phyloP scores from a whole-genome alignment of 2,797 vertebrate species.

The Momotus momota region DNA sequence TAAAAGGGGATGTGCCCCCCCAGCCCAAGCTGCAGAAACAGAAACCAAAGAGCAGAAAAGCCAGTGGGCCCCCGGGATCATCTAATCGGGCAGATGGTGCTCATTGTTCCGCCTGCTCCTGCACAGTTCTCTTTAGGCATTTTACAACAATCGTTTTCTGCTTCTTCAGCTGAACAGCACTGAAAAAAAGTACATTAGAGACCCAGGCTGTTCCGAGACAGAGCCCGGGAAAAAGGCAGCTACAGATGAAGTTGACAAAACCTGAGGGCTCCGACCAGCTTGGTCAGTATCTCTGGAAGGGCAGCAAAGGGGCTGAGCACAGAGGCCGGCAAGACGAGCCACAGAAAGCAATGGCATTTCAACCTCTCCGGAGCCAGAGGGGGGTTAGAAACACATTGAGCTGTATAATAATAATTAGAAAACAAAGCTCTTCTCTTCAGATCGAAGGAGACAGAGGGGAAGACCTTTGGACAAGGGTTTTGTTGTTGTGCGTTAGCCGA shows the following conservation, averaged over 20 bases:
- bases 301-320: background rate
- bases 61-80: background rate
- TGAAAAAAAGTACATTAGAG: background rate
- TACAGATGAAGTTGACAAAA: background rate
- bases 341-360: background rate
- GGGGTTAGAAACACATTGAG: constrained; percentile 38
- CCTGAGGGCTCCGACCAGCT: background rate
- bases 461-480: background rate
- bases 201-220: background rate
- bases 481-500: background rate
- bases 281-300: background rate
- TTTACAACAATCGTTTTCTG: background rate
- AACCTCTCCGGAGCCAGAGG: background rate
- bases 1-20: background rate
- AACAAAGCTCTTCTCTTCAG: background rate
- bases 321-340: background rate
- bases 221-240: background rate
- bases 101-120: background rate
- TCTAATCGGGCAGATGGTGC: background rate
- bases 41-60: background rate
- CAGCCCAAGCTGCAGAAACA: background rate
- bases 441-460: background rate
- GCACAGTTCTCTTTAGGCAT: background rate
- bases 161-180: background rate
- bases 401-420: background rate